Percentiles rank a stretch among this genome's conserved stretches.
Evolutionary conservation across 1,140 invertebrate species (phyloP).

Genomic region (Popillia japonica): DNA sequence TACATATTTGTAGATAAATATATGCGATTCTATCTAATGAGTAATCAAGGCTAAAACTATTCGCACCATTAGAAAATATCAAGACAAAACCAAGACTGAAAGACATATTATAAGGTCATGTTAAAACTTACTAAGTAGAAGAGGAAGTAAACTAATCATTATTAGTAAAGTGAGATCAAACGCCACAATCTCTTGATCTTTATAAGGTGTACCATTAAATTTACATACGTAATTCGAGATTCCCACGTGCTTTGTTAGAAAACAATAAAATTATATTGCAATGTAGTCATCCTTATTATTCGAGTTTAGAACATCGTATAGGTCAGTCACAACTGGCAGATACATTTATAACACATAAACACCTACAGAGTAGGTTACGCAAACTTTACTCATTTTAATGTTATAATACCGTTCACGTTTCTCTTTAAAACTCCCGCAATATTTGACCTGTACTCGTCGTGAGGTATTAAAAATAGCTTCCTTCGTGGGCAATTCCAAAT

Average conservation of each 20-base stretch:
- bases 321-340: neutral
- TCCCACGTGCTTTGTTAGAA: neutral
- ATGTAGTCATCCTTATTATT: neutral
- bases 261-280: slow-evolving; percentile 19
- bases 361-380: neutral
- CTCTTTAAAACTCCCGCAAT: neutral
- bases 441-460: neutral
- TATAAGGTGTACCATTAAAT: slow-evolving; percentile 7
- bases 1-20: too few species aligned
- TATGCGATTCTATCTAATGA: too few species aligned
- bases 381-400: neutral
- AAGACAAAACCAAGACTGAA: neutral
- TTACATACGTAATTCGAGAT: slow-evolving; percentile 18
- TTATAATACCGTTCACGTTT: neutral
- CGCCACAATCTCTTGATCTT: neutral
- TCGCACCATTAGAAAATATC: too few species aligned
- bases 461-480: neutral
- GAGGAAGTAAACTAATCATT: neutral
- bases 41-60: too few species aligned
- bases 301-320: neutral
- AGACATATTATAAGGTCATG: neutral
- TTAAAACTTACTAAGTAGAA: neutral
- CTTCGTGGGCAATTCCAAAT: slow-evolving; percentile 9
- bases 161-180: slow-evolving; percentile 7
- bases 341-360: neutral